These are phyloP conservation scores for Cricetomys ansorgei DNA, from an alignment of 2,113 vertebrate genomes.

Conservation along the genomic window DNA sequence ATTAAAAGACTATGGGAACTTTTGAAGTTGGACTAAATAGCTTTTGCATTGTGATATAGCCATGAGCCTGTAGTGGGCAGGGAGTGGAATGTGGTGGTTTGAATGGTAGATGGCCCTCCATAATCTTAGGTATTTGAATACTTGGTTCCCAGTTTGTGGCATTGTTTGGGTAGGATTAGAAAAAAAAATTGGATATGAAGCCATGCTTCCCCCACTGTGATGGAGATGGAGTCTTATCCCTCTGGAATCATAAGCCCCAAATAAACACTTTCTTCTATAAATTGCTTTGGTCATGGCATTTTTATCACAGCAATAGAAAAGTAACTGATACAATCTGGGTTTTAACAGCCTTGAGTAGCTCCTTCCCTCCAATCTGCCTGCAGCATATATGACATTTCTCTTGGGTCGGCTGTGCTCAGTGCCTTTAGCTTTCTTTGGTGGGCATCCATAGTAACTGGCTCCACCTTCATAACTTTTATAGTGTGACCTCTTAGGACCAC, in stretches of 20 bases:
- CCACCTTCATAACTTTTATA: neutral
- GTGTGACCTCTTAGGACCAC: neutral
- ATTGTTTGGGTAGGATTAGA: neutral
- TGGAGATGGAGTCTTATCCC: neutral
- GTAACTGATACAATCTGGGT: neutral
- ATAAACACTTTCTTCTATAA: neutral
- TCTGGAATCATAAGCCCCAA: neutral
- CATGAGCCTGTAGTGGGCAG: neutral
- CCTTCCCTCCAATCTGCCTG: neutral
- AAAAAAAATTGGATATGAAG: no score
- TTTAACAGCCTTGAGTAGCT: neutral
- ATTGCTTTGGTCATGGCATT: neutral
- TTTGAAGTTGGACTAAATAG: neutral
- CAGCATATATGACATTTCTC: neutral
- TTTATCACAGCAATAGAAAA: neutral
- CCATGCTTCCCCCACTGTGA: neutral
- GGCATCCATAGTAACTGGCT: neutral
- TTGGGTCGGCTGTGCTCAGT: neutral
- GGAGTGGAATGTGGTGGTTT: neutral
- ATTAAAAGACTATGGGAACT: neutral
- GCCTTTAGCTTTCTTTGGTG: neutral
- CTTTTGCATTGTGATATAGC: neutral
- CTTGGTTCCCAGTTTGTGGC: neutral
- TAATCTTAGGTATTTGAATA: neutral
- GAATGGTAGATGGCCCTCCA: neutral